phyloP scores from a whole-genome alignment of 1,140 invertebrate genomes.

The Whitmania pigra region DNA sequence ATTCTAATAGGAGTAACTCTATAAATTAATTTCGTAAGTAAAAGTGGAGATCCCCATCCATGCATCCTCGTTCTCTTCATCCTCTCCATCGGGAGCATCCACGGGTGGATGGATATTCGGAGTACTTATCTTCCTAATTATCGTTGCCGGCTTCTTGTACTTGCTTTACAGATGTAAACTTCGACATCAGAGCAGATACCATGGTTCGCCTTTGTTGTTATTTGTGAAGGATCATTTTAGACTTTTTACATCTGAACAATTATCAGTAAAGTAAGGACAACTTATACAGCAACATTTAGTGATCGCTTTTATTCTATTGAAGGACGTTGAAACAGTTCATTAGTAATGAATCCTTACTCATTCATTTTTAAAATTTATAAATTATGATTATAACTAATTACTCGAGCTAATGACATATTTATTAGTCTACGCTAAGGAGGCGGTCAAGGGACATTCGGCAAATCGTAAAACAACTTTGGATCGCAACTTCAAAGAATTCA shows the following conservation, averaged over 20 bases:
- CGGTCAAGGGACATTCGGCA: not conserved
- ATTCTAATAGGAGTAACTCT: too few relatives aligned
- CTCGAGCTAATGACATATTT: not conserved
- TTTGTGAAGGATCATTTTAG: too few relatives aligned
- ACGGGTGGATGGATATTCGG: not conserved
- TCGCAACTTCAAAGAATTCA: conserved; percentile 12
- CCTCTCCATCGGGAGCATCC: not conserved
- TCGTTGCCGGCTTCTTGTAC: not conserved
- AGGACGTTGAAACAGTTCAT: not conserved
- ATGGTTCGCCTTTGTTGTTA: too few relatives aligned
- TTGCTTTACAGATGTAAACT: not conserved
- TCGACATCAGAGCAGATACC: not conserved
- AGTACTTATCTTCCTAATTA: not conserved
- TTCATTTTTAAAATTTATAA: not conserved
- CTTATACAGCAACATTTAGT: not conserved
- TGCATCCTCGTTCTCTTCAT: not conserved
- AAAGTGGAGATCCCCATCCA: too few relatives aligned
- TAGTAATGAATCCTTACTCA: not conserved
- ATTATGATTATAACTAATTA: not conserved
- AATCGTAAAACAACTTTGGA: not conserved
- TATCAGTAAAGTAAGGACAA: not conserved
- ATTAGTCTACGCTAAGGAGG: not conserved
- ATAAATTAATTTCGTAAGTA: too few relatives aligned
- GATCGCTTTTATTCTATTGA: not conserved
- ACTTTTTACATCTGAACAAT: too few relatives aligned